Evolutionary conservation across 2,113 vertebrate genomes (phyloP).

Genomic region (Zosterops lateralis): DNA sequence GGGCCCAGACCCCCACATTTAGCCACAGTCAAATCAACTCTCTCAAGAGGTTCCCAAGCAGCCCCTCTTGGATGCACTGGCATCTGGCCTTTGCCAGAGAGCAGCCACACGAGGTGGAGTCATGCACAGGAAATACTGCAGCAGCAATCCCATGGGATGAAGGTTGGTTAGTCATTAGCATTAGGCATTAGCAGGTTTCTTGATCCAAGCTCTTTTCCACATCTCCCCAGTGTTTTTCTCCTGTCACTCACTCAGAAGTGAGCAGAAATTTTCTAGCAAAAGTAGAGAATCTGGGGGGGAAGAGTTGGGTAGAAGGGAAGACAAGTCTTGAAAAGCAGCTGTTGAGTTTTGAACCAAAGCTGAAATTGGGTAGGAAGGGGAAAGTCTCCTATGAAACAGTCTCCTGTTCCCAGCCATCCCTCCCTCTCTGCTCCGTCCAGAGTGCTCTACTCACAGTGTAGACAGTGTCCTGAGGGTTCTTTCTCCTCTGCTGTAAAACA

Average conservation of each 20-base stretch:
- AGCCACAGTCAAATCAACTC: not conserved
- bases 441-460: conserved; percentile 72
- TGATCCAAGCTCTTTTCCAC: not conserved
- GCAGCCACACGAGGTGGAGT: not conserved
- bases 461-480: conserved; percentile 66
- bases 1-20: not conserved
- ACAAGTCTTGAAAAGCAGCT: not conserved
- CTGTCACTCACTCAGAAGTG: fast-evolving
- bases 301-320: not conserved
- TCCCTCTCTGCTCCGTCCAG: not conserved
- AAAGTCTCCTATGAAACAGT: not conserved
- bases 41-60: not conserved
- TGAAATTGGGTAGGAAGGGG: not conserved
- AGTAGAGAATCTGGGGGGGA: fast-evolving
- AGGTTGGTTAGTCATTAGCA: not conserved
- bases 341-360: not conserved
- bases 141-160: not conserved
- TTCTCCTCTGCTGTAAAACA: conserved; percentile 68
- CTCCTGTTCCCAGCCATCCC: not conserved
- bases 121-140: not conserved
- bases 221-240: not conserved
- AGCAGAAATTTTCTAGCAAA: not conserved
- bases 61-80: not conserved
- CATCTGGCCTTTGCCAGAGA: not conserved
- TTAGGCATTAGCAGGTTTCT: not conserved